These are phyloP conservation scores for Lordiphosa clarofinis DNA, from an alignment of 1,140 invertebrate species.

Conservation along the genomic window DNA sequence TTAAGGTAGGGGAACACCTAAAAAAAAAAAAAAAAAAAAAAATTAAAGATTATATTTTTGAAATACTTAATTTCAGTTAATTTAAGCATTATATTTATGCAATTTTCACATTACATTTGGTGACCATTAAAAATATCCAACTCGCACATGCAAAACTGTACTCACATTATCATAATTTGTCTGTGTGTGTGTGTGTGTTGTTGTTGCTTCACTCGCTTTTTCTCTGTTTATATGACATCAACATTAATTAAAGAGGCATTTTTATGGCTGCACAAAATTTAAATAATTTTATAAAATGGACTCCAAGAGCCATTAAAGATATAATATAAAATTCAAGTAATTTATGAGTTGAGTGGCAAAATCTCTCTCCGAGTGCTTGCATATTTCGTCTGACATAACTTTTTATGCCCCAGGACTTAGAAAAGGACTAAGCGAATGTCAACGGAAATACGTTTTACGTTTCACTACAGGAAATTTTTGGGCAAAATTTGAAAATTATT, in stretches of 20 bases:
- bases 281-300: conserved; percentile 23
- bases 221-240: conserved; percentile 18
- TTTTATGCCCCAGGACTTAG: conserved; percentile 59
- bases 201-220: background rate
- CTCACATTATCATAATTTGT: conserved; percentile 9
- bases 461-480: conserved; percentile 62
- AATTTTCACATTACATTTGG: conserved; percentile 1
- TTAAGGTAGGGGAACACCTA: no score
- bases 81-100: background rate
- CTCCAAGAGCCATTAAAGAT: conserved; percentile 39
- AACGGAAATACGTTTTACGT: conserved; percentile 73
- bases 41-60: no score
- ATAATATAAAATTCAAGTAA: conserved; percentile 49
- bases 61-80: no score
- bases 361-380: background rate
- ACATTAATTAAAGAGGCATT: conserved; percentile 48
- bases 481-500: conserved; percentile 75
- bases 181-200: conserved; percentile 6
- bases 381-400: conserved; percentile 57
- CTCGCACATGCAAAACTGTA: conserved; percentile 1
- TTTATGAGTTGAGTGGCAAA: conserved; percentile 40
- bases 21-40: no score
- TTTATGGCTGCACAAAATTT: conserved; percentile 36
- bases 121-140: conserved; percentile 6
- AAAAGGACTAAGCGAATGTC: conserved; percentile 32